Percentiles rank a stretch among this genome's conserved stretches.
Conservation (phyloP, 2,113 vertebrate genomes). For the Heterotilapia buettikoferi region DNA sequence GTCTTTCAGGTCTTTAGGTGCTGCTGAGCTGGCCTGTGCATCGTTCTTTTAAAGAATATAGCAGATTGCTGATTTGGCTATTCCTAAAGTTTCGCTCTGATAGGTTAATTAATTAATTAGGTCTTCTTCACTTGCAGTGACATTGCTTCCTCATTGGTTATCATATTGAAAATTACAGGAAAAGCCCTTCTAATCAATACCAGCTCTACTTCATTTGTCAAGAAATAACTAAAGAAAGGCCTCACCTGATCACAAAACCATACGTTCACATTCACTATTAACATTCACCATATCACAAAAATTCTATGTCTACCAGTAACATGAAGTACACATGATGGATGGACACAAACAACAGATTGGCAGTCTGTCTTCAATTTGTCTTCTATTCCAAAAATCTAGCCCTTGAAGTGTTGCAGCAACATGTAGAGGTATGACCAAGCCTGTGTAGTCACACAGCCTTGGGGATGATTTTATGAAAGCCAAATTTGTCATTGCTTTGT, state of each 20-base stretch:
- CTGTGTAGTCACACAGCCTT: not conserved
- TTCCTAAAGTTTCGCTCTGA: not conserved
- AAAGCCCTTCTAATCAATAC: not conserved
- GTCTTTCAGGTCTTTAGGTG: not conserved
- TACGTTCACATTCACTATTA: not conserved
- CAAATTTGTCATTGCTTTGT: not conserved
- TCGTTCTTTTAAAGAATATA: not conserved
- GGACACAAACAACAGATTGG: not conserved
- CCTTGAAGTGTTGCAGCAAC: not conserved
- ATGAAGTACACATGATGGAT: not conserved
- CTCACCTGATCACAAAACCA: not conserved
- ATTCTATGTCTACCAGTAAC: not conserved
- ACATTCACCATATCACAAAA: not conserved
- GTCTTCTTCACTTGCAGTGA: not conserved
- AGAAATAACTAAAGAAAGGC: not conserved
- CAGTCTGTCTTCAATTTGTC: not conserved
- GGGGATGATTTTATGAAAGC: not conserved
- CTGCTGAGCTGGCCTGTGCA: not conserved
- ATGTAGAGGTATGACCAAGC: not conserved
- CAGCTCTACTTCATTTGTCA: not conserved
- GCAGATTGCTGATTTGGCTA: not conserved
- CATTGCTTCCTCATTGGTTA: not conserved
- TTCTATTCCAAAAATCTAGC: not conserved
- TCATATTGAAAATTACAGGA: not conserved
- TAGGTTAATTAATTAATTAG: not conserved